Evolutionary conservation across 2,888 invertebrate genomes (phyloP).

Genomic region (Drosophila greeni): DNA sequence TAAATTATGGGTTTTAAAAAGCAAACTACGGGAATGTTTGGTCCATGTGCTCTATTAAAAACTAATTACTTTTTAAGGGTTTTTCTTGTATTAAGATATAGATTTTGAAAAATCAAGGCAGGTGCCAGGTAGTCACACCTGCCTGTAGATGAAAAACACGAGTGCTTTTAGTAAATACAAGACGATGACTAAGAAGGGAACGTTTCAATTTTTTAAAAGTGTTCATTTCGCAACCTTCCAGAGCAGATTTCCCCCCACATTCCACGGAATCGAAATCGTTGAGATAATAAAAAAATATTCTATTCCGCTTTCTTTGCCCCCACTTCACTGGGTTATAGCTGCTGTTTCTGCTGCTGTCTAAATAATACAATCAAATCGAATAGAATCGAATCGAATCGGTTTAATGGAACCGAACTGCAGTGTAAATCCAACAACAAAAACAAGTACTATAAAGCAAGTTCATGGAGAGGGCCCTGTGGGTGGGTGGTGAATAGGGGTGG

Average conservation of each 20-base stretch:
- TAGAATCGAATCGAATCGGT: constrained; percentile 21
- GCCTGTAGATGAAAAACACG: constrained; percentile 4
- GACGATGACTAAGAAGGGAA: constrained; percentile 25
- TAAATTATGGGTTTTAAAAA: too few species aligned
- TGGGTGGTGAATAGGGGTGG: constrained; percentile 1
- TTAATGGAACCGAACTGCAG: constrained; percentile 31
- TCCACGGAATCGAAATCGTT: constrained; percentile 28
- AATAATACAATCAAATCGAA: constrained; percentile 21
- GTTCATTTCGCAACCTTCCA: constrained; percentile 20
- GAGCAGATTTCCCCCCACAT: constrained; percentile 18
- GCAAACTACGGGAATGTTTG: too few species aligned
- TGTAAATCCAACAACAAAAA: constrained; percentile 14
- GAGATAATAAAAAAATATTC: constrained; percentile 39
- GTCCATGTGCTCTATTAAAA: too few species aligned
- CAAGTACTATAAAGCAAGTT: constrained; percentile 21
- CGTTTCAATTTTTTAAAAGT: constrained; percentile 13
- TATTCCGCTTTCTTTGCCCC: constrained; percentile 9
- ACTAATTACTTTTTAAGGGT: background rate
- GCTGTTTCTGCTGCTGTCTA: constrained; percentile 22
- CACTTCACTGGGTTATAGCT: constrained; percentile 24
- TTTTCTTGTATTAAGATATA: background rate
- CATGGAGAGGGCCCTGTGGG: constrained; percentile 32
- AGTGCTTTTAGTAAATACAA: constrained; percentile 7
- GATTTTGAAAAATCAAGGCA: too few species aligned
- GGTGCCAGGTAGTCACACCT: background rate